phyloP scores from a whole-genome alignment of 2,888 invertebrate genomes.

The Tetrapedia diversipes region DNA sequence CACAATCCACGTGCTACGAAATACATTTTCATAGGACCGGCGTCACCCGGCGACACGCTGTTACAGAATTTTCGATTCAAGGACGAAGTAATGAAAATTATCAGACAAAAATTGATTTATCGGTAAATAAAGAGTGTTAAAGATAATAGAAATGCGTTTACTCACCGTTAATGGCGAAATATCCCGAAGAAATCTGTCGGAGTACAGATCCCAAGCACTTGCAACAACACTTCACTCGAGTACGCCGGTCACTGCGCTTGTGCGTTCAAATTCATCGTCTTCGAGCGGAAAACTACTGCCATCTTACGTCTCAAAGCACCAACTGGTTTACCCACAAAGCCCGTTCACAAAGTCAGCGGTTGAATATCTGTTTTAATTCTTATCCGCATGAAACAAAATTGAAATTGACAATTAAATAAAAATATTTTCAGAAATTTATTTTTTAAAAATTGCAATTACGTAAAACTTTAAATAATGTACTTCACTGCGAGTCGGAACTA shows the following conservation, averaged over 20 bases:
- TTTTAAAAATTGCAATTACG: not conserved
- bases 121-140: not conserved
- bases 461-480: too few species aligned
- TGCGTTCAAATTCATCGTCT: conserved; percentile 53
- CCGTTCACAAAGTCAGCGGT: conserved; percentile 19
- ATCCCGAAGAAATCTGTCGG: conserved; percentile 61
- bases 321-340: conserved; percentile 20
- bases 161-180: conserved; percentile 65
- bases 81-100: conserved; percentile 32
- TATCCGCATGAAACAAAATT: conserved; percentile 15
- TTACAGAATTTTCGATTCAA: conserved; percentile 24
- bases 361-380: conserved; percentile 6
- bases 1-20: conserved; percentile 57
- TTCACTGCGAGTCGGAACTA: not conserved
- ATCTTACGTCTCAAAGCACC: conserved; percentile 28
- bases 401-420: not conserved
- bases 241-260: conserved; percentile 71
- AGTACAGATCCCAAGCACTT: conserved; percentile 65
- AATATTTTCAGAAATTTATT: not conserved
- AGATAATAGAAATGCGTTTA: conserved; percentile 6
- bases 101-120: not conserved
- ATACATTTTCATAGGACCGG: conserved; percentile 52
- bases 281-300: conserved; percentile 44
- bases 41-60: conserved; percentile 59
- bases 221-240: conserved; percentile 72